Percentiles rank a stretch among this genome's conserved stretches.
These are phyloP conservation scores for Threskiornis aethiopicus DNA, from an alignment of 2,797 vertebrate species.

Conservation along the genomic window DNA sequence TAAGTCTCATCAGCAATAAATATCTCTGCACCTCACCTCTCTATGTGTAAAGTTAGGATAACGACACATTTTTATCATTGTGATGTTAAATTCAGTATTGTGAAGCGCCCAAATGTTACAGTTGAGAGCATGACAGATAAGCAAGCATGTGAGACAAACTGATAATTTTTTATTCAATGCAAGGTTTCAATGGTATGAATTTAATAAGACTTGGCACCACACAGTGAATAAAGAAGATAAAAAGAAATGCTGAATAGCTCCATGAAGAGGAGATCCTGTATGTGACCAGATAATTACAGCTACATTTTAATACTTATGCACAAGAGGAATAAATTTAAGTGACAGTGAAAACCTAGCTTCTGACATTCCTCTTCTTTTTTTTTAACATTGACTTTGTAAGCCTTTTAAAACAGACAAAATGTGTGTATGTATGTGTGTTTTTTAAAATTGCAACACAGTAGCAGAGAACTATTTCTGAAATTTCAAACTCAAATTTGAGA, in stretches of 20 bases:
- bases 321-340: background rate
- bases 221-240: constrained; percentile 21
- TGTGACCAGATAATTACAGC: constrained; percentile 31
- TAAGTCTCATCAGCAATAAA: background rate
- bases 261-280: background rate
- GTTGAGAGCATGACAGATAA: constrained; percentile 36
- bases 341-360: background rate
- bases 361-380: background rate
- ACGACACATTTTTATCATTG: background rate
- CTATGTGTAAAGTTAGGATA: background rate
- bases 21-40: background rate
- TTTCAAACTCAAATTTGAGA: background rate
- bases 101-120: background rate
- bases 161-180: constrained; percentile 41
- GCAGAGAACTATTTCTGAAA: background rate
- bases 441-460: background rate
- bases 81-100: constrained; percentile 22
- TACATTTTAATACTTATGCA: background rate
- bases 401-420: background rate
- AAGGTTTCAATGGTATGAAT: constrained; percentile 22
- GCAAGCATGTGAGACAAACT: constrained; percentile 31
- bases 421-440: background rate
- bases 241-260: constrained; percentile 39
- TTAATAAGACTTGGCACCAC: constrained; percentile 26
- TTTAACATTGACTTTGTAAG: background rate